Evolutionary conservation across 2,888 invertebrate species (phyloP).

Genomic region (Phyllotreta cruciferae): DNA sequence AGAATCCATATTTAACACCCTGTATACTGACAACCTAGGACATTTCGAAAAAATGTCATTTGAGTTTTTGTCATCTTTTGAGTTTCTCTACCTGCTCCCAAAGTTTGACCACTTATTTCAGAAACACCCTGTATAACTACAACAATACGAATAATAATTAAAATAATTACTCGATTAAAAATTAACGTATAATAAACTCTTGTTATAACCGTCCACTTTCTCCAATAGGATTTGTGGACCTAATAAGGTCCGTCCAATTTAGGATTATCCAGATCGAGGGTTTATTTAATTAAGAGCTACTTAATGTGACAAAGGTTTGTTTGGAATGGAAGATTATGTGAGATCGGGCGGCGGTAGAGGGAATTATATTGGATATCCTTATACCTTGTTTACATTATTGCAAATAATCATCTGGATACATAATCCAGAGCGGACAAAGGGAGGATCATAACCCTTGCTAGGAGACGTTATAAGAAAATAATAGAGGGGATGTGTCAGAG

Average conservation of each 20-base stretch:
- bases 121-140: no score
- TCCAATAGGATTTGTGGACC: neutral
- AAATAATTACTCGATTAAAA: no score
- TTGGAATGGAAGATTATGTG: constrained; percentile 13
- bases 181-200: no score
- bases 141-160: no score
- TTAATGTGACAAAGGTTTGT: constrained; percentile 23
- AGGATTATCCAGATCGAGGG: constrained; percentile 23
- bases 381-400: constrained; percentile 27
- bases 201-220: no score
- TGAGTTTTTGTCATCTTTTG: no score
- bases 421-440: constrained; percentile 1
- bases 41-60: no score
- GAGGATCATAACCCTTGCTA: neutral
- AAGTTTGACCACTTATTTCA: no score
- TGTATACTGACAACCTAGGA: no score
- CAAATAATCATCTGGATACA: constrained; percentile 21
- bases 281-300: constrained; percentile 29
- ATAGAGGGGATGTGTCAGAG: no score
- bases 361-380: constrained; percentile 18
- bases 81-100: no score
- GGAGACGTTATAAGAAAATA: neutral
- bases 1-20: no score
- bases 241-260: constrained; percentile 25
- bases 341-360: constrained; percentile 5